Evolutionary conservation across 2,113 vertebrate genomes (phyloP).

Genomic region (Pleuronectes platessa): DNA sequence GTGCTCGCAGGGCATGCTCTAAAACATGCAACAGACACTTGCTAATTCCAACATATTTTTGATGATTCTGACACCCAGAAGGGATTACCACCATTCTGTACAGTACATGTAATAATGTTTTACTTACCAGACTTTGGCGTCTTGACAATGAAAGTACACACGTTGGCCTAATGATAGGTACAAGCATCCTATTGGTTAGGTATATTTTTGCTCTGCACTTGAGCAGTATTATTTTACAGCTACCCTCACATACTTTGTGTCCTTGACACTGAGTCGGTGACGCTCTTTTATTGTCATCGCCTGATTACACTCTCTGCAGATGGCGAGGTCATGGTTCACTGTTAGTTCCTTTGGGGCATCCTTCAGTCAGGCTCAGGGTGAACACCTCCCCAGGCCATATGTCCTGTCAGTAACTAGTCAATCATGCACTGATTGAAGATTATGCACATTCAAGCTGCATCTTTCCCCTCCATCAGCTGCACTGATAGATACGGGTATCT

Average conservation of each 20-base stretch:
- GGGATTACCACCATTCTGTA: too few species aligned
- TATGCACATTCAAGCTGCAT: constrained; percentile 9
- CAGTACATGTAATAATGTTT: too few species aligned
- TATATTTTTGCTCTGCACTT: background rate
- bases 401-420: constrained; percentile 14
- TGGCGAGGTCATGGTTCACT: constrained; percentile 47
- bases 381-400: constrained; percentile 8
- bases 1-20: too few species aligned
- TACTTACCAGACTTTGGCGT: too few species aligned
- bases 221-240: background rate
- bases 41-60: too few species aligned
- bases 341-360: background rate
- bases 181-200: too few species aligned
- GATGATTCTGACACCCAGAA: too few species aligned
- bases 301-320: constrained; percentile 38
- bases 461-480: background rate
- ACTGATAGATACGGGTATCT: background rate
- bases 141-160: too few species aligned
- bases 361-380: constrained; percentile 12
- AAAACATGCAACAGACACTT: too few species aligned
- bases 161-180: too few species aligned
- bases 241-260: constrained; percentile 2
- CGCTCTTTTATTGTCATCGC: constrained; percentile 18
- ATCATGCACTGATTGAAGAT: constrained; percentile 12
- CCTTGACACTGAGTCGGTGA: constrained; percentile 20